Evolutionary conservation across 2,888 invertebrate genomes (phyloP).

Genomic region (Teleiodes luculella): DNA sequence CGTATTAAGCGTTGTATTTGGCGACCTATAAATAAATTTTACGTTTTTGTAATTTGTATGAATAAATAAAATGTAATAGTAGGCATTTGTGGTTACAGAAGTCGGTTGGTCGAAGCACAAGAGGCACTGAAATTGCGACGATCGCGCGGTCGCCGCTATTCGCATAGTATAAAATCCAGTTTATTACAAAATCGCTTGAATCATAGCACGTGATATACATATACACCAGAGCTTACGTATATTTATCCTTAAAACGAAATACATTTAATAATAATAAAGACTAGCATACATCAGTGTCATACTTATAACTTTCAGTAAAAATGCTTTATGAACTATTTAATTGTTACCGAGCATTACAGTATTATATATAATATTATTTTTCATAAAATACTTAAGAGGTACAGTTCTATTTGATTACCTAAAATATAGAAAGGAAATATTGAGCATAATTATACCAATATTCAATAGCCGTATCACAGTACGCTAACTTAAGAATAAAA

Average conservation of each 20-base stretch:
- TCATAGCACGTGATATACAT: too few relatives aligned
- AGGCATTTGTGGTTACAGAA: too few relatives aligned
- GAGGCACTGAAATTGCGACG: too few relatives aligned
- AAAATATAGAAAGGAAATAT: constrained; percentile 48
- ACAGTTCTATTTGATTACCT: constrained; percentile 46
- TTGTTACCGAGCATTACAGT: constrained; percentile 25
- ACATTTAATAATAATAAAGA: constrained; percentile 66
- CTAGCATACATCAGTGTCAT: constrained; percentile 73
- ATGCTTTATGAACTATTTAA: constrained; percentile 37
- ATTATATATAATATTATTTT: constrained; percentile 25
- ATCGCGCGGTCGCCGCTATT: too few relatives aligned
- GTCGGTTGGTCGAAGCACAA: too few relatives aligned
- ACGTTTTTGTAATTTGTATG: too few relatives aligned
- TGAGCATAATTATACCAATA: constrained; percentile 65
- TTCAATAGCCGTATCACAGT: constrained; percentile 72
- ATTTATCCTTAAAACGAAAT: constrained; percentile 48
- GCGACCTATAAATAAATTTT: too few relatives aligned
- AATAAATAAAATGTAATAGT: too few relatives aligned
- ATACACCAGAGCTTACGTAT: constrained; percentile 15
- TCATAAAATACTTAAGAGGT: constrained; percentile 26
- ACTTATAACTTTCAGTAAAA: constrained; percentile 51
- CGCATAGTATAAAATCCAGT: too few relatives aligned
- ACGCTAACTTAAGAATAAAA: constrained; percentile 61
- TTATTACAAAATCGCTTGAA: too few relatives aligned
- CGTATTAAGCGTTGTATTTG: too few relatives aligned